phyloP scores from a whole-genome alignment of 2,797 vertebrate genomes.

The Morus bassanus region DNA sequence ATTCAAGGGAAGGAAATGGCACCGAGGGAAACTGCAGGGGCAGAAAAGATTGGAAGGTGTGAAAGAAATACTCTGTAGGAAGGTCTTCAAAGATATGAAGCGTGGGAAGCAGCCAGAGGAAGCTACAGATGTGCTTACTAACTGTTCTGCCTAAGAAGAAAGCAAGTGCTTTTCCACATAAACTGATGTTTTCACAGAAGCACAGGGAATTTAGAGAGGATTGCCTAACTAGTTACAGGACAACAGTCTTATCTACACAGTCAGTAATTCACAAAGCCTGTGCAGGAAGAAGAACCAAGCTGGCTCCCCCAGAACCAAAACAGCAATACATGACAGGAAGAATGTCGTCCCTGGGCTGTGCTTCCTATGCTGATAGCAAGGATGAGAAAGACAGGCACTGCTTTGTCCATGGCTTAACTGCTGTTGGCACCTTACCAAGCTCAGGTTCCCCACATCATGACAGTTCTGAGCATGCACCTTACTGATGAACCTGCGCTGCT shows the following conservation, averaged over 20 bases:
- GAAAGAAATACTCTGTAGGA: background rate
- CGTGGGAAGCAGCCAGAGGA: background rate
- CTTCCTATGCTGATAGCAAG: background rate
- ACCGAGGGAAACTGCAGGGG: background rate
- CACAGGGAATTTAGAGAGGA: background rate
- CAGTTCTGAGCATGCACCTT: background rate
- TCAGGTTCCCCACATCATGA: background rate
- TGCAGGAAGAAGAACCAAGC: background rate
- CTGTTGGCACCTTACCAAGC: background rate
- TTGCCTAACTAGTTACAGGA: background rate
- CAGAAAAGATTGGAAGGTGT: background rate
- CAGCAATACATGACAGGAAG: background rate
- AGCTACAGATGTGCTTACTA: background rate
- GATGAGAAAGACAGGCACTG: background rate
- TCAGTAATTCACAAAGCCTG: background rate
- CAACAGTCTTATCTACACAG: background rate
- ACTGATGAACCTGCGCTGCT: background rate
- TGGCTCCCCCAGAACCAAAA: background rate
- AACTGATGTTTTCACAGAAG: background rate
- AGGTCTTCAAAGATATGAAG: background rate
- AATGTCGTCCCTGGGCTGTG: background rate
- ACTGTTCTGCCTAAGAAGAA: background rate
- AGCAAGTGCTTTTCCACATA: background rate
- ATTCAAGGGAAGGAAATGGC: background rate
- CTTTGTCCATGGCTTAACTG: background rate